Percentiles rank a stretch among this genome's conserved stretches.
Conservation (phyloP, 2,113 vertebrate genomes). For the Centrocercus urophasianus region DNA sequence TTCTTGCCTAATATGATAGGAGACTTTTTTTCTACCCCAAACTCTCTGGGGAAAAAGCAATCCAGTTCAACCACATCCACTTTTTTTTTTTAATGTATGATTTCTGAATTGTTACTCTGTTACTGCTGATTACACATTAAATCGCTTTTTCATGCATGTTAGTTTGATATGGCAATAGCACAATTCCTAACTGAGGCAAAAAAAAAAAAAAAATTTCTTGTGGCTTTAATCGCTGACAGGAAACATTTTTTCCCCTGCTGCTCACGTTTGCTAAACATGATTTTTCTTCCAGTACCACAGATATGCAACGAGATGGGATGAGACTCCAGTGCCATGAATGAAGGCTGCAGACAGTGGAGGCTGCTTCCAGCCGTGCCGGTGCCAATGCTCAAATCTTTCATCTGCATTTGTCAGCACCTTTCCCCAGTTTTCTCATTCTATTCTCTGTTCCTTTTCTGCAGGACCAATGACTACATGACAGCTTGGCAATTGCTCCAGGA, state of each 20-base stretch:
- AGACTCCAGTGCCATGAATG: not conserved
- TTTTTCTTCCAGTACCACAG: not conserved
- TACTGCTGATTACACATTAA: not conserved
- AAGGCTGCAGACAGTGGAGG: not conserved
- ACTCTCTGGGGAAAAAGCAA: not conserved
- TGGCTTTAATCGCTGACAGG: constrained; percentile 6
- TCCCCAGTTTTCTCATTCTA: not conserved
- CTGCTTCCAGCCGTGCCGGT: not conserved
- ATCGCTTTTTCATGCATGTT: not conserved
- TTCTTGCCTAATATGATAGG: not conserved
- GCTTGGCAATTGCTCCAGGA: not conserved
- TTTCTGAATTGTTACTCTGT: not conserved
- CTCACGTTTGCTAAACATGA: constrained; percentile 15
- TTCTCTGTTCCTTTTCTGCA: not conserved
- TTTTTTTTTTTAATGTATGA: not conserved
- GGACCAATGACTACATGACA: not conserved
- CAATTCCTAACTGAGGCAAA: not conserved
- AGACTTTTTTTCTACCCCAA: not conserved
- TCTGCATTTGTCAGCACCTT: not conserved
- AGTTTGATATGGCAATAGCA: fast-evolving
- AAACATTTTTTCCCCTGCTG: not conserved
- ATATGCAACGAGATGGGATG: not conserved
- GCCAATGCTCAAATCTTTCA: not conserved
- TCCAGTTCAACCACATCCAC: not conserved
- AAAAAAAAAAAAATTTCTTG: not conserved